A percentile compares a stretch with the other conserved stretches of the same genome.
phyloP scores from a whole-genome alignment of 2,888 invertebrate species.

The Spodoptera littoralis region DNA sequence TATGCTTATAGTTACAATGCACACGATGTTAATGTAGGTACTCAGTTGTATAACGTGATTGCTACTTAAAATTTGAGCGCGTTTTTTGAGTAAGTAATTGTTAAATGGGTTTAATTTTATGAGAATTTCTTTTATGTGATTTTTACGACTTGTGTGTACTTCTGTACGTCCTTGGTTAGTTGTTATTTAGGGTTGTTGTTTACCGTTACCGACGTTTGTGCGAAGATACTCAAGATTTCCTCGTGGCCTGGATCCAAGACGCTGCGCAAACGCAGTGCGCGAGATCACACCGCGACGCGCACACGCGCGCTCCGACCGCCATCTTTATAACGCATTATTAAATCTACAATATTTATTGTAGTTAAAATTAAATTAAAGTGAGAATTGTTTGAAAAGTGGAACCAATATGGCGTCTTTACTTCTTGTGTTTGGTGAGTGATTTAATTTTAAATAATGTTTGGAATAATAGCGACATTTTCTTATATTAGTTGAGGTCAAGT shows the following conservation, averaged over 20 bases:
- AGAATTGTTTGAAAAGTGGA: conserved; percentile 45
- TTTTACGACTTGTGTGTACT: conserved; percentile 10
- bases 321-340: conserved; percentile 22
- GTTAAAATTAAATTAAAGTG: conserved; percentile 24
- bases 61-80: conserved; percentile 14
- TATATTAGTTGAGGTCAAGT: no score
- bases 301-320: conserved; percentile 44
- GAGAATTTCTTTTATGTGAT: conserved; percentile 8
- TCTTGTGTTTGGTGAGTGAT: conserved; percentile 51
- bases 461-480: no score
- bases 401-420: conserved; percentile 46
- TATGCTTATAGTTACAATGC: not conserved
- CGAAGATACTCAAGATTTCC: conserved; percentile 45
- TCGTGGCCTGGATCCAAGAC: conserved; percentile 55
- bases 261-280: conserved; percentile 55
- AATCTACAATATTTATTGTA: conserved; percentile 34
- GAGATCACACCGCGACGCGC: conserved; percentile 46
- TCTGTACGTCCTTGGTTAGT: conserved; percentile 44
- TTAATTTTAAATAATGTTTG: conserved; percentile 2
- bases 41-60: conserved; percentile 4
- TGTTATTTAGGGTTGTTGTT: conserved; percentile 57
- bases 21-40: no score
- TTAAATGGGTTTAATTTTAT: conserved; percentile 26
- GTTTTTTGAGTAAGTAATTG: conserved; percentile 4
- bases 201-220: conserved; percentile 59